phyloP scores from a whole-genome alignment of 2,888 invertebrate genomes.

The Diogma glabrata region DNA sequence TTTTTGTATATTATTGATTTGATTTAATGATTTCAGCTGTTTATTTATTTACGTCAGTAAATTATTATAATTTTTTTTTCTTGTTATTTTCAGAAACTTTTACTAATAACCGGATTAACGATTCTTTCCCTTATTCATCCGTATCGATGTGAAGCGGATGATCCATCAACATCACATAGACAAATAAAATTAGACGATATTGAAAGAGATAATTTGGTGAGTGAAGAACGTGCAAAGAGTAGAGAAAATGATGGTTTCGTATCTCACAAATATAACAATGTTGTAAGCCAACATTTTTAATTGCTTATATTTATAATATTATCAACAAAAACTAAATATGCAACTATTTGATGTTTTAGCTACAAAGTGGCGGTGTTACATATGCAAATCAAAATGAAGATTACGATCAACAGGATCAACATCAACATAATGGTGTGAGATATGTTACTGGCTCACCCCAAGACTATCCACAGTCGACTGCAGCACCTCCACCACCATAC shows the following conservation, averaged over 20 bases:
- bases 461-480: no score
- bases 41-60: no score
- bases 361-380: not conserved
- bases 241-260: constrained; percentile 9
- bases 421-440: not conserved
- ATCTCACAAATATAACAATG: constrained; percentile 1
- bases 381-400: not conserved
- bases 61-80: no score
- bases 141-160: constrained; percentile 6
- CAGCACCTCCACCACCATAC: constrained; percentile 5
- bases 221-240: constrained; percentile 36
- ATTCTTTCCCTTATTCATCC: no score
- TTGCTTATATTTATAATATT: no score
- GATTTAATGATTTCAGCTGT: no score
- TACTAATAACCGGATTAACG: no score
- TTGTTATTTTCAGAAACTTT: no score
- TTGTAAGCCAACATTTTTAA: constrained; percentile 7
- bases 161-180: constrained; percentile 14
- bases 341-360: not conserved
- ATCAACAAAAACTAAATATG: no score
- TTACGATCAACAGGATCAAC: constrained; percentile 1
- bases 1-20: no score
- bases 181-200: constrained; percentile 64
- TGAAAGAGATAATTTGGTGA: constrained; percentile 55
- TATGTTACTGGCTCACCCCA: not conserved